Evolutionary conservation across 2,888 invertebrate species (phyloP), one percentile per base, ranked within the genome.

Genomic region (Conops quadrifasciatus): DNA sequence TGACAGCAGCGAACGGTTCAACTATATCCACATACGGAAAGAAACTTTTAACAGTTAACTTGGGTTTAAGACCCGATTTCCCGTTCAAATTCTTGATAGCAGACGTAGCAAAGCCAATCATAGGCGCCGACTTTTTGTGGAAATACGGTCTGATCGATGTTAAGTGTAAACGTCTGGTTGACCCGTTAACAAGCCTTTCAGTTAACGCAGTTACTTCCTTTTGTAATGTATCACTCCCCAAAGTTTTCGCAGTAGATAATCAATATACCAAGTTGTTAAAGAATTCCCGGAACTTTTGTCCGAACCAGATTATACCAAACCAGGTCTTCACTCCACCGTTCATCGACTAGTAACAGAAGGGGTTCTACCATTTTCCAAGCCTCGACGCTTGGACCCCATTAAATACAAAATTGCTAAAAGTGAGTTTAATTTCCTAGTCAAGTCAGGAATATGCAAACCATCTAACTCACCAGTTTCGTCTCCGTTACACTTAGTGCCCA

Each of bases 41-140:
- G 11, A 49, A 49, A 49, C 15, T 26, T 15, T 26, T 58, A 26
- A 58, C n/a, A 16, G 21, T 43, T 67, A 30, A 53, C 26, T 58
- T 58, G 5, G 16, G 16, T 7, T 26, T 58, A 58, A 30, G 62
- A 45, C 5, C 2, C 26, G 60, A 60, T 30, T 7, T 60, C 28
- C 15, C 13, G 19, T 60, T 65, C 16, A 43, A 56, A 66, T 67
- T 67, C 45, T 16, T 62, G 43, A 53, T 67, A 19, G 63, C 71
- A 30, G 62, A 66, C 45, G 53, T 67, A 30, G 49, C 59, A 16
- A 67, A 62, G 51, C 67, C 60, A 51, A 71, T 66, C 15, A 71
- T 71, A 0, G 56, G 67, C 28, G 67, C 67, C 9, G 71, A 71
- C 45, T 71, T 71, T 47, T 53, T 67, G 16, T 45, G 62, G n/a